Evolutionary conservation across 2,113 vertebrate species (phyloP).

Genomic region (Brachirus orientalis): DNA sequence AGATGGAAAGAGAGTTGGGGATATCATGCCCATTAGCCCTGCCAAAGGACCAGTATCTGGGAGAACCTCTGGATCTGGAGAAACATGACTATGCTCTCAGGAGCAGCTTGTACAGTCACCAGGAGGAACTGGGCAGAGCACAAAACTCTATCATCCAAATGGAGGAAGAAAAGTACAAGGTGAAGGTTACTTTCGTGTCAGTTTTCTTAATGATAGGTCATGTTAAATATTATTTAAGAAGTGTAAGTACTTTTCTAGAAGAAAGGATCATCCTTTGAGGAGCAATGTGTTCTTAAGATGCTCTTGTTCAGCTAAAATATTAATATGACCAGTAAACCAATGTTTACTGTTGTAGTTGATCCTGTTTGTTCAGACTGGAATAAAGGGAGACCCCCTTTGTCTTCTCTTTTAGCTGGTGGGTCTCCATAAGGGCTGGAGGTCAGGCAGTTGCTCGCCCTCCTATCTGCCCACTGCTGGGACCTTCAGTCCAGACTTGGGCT

Average conservation of each 20-base stretch:
- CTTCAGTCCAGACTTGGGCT: conserved; percentile 72
- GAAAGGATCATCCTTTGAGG: not conserved
- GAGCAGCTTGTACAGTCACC: conserved; percentile 58
- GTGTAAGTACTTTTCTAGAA: not conserved
- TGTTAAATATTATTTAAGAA: too few species aligned
- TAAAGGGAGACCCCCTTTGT: not conserved
- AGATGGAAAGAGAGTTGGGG: conserved; percentile 80
- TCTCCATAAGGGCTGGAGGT: conserved; percentile 80
- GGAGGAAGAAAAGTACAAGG: conserved; percentile 82
- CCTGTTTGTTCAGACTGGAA: not conserved
- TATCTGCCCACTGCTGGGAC: conserved; percentile 52
- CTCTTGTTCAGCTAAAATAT: too few species aligned
- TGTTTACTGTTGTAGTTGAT: not conserved
- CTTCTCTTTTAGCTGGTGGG: conserved; percentile 73
- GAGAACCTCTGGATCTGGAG: conserved; percentile 54
- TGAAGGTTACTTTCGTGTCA: conserved; percentile 32
- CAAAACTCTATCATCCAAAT: conserved; percentile 59
- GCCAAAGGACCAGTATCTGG: conserved; percentile 53
- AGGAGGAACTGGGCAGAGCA: conserved; percentile 75
- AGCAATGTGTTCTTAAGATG: not conserved
- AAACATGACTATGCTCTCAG: conserved; percentile 76
- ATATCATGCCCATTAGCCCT: conserved; percentile 66
- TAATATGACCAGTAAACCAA: not conserved
- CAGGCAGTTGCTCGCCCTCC: conserved; percentile 56
- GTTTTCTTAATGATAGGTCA: not conserved